Conservation (phyloP, 2,888 invertebrate species). For the Silvanus unidentatus region DNA sequence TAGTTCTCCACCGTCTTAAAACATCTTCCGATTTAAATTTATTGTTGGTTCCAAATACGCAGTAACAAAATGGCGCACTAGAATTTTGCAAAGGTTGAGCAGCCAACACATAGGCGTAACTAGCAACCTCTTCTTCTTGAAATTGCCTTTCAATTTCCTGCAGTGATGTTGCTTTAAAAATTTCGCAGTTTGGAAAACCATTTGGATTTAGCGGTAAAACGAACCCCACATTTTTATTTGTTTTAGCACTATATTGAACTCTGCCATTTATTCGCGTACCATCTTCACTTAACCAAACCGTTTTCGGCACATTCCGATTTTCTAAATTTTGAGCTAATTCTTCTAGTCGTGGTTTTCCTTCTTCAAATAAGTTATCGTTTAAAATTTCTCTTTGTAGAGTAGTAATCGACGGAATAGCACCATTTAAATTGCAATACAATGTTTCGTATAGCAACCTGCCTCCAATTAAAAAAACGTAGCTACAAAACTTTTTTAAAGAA, state of each 20-base stretch:
- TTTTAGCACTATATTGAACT: conserved; percentile 23
- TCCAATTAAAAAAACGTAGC: conserved; percentile 7
- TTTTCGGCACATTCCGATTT: conserved; percentile 16
- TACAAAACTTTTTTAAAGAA: not conserved
- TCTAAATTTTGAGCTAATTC: conserved; percentile 12
- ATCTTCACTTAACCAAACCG: conserved; percentile 22
- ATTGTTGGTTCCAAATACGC: conserved; percentile 21
- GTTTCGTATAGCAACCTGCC: conserved; percentile 19
- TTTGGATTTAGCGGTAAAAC: conserved; percentile 19
- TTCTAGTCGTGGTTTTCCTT: conserved; percentile 16
- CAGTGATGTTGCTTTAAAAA: conserved; percentile 19
- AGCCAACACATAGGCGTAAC: conserved; percentile 20
- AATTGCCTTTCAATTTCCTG: conserved; percentile 17
- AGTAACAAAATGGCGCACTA: conserved; percentile 11
- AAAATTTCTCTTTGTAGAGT: conserved; percentile 13
- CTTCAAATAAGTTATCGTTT: conserved; percentile 7
- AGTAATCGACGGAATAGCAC: conserved; percentile 15
- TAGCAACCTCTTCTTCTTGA: conserved; percentile 12
- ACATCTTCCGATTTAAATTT: conserved; percentile 19
- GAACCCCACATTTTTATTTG: conserved; percentile 26
- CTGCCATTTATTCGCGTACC: conserved; percentile 18
- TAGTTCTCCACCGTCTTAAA: conserved; percentile 14
- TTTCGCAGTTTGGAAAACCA: conserved; percentile 16
- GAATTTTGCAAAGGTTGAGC: conserved; percentile 16
- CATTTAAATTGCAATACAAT: conserved; percentile 15